Percentiles rank a stretch among this genome's conserved stretches.
Conservation (phyloP, 1,140 invertebrate species). For the Ceratina australensis region DNA sequence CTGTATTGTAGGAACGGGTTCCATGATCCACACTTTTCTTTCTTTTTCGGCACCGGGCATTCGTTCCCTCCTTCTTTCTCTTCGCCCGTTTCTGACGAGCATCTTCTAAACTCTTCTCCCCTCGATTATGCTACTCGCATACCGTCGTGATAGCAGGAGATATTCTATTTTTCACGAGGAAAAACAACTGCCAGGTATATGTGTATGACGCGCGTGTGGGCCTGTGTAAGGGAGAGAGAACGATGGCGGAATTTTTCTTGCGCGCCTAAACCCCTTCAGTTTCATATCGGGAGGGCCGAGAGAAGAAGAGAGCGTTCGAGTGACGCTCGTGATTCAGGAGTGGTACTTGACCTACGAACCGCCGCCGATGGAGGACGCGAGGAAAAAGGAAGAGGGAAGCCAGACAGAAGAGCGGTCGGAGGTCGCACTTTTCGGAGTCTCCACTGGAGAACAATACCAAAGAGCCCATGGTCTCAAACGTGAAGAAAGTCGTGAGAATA, state of each 20-base stretch:
- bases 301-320: slow-evolving; percentile 41
- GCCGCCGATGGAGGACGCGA: slow-evolving; percentile 23
- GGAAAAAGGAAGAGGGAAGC: slow-evolving; percentile 15
- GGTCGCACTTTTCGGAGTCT: slow-evolving; percentile 56
- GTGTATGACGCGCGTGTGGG: not conserved
- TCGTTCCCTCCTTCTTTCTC: slow-evolving; percentile 53
- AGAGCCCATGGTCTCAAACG: slow-evolving; percentile 74
- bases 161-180: not conserved
- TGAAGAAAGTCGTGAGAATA: slow-evolving; percentile 42
- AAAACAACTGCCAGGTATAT: not conserved
- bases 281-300: slow-evolving; percentile 38
- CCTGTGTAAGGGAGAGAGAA: not conserved
- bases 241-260: slow-evolving; percentile 32
- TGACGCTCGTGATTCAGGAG: slow-evolving; percentile 51
- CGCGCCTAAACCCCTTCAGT: slow-evolving; percentile 38
- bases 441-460: slow-evolving; percentile 75
- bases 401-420: slow-evolving; percentile 30
- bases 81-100: slow-evolving; percentile 12
- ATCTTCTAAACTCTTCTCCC: slow-evolving; percentile 10
- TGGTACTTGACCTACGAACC: slow-evolving; percentile 55
- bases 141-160: slow-evolving; percentile 21
- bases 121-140: slow-evolving; percentile 20
- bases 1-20: slow-evolving; percentile 42
- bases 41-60: slow-evolving; percentile 50
- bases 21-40: slow-evolving; percentile 12